Base-by-base conservation (phyloP, 2,113 vertebrate genomes). In the Himantopus leucocephalus region DNA sequence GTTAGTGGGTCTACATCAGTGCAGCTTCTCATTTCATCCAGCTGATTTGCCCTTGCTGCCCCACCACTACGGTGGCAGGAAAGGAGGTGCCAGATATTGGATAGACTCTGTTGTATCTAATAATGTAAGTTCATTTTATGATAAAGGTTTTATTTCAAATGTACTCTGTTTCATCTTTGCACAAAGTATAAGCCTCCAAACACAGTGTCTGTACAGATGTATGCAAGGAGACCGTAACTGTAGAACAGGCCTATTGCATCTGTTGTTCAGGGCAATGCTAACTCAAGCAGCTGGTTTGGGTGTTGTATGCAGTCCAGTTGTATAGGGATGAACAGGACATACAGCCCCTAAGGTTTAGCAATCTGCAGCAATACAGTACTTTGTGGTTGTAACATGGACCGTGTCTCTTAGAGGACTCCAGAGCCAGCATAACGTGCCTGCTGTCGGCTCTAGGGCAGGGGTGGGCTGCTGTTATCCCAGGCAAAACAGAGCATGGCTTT, bases 281-380 rank as follows among this genome's bases (percentile, higher is more conserved):
- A n/a, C 35, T 60, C 39, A 12, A n/a, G 70, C 59, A 90, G 50
- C 23, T 15, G 12, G 32, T n/a, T 12, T 32, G 70, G 12, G 20
- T 71, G 27, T n/a, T 64, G 15, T 18, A 37, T 4, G 9, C 2
- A 48, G 23, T 32, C 20, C 50, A 53, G 30, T 35, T 81, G 23
- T 43, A 26, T 4, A n/a, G 62, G 27, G 8, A 4, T 7, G 37
- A 37, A 14, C 2, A 20, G 70, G 34, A 37, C 39, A 52, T 16
- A 16, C 0, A 3, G 60, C 23, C 70, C 37, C 16, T 6, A 24
- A 43, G 56, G 27, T 5, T 43, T 15, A 14, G 50, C 27, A 52
- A 0, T 30, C 43, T 59, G 29, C 68, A 60, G 63, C 24, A 52
- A 14, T 17, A 0, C 12, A 3, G 3, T 18, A 34, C 10, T 17